Conservation (phyloP, 2,888 invertebrate species). For the Anaspis maculata region DNA sequence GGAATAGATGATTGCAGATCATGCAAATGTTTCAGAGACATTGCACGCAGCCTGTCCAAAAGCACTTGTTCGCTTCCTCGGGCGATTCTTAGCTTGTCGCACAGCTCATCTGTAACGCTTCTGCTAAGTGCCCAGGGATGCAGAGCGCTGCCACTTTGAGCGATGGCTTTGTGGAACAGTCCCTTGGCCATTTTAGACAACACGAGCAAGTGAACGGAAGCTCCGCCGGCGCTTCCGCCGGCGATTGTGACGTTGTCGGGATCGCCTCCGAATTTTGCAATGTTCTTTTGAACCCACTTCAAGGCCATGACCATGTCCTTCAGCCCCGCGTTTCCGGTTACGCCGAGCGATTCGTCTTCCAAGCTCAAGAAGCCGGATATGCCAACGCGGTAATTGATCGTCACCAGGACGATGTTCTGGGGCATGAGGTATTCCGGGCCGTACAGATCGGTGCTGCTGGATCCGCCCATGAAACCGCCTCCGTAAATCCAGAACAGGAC, state of each 20-base stretch:
- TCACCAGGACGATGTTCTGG: conserved; percentile 28
- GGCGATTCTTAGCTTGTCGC: no score
- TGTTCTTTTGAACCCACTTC: conserved; percentile 43
- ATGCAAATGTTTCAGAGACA: no score
- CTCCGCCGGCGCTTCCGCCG: conserved; percentile 45
- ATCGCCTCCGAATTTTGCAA: conserved; percentile 42
- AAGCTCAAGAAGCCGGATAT: conserved; percentile 41
- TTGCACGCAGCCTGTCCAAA: no score
- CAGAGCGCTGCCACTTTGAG: conserved; percentile 27
- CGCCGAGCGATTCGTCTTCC: conserved; percentile 36
- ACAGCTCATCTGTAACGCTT: no score
- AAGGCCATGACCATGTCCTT: conserved; percentile 44
- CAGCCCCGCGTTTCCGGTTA: conserved; percentile 44
- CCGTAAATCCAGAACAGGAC: conserved; percentile 46
- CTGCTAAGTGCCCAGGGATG: conserved; percentile 18
- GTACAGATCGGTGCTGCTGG: conserved; percentile 22
- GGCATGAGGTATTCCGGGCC: conserved; percentile 29
- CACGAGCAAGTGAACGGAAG: conserved; percentile 34
- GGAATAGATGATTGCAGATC: no score
- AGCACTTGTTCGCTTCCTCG: no score
- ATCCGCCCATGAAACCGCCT: conserved; percentile 42
- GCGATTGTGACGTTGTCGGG: conserved; percentile 43
- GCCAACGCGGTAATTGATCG: conserved; percentile 31
- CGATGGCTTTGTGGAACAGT: conserved; percentile 27
- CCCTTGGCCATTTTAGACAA: conserved; percentile 2